Percentiles rank a stretch among this genome's conserved stretches.
Evolutionary conservation across 35 echinoderm and acorn worm genomes (phyloP).

Genomic region (Diadema setosum): DNA sequence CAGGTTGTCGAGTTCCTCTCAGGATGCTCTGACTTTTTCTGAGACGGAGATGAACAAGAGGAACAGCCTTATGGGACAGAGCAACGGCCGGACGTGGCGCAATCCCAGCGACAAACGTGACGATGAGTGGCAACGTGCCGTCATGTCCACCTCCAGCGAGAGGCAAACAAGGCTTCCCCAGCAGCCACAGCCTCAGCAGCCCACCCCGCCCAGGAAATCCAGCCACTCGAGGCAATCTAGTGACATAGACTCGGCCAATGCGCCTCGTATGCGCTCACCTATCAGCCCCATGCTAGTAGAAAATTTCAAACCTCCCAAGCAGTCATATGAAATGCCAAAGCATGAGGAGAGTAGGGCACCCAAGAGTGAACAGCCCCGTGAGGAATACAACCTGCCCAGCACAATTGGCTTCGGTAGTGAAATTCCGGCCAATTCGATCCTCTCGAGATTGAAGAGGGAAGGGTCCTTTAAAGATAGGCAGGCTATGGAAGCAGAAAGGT

Average conservation of each 20-base stretch:
- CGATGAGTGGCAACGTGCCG: neutral
- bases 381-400: neutral
- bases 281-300: neutral
- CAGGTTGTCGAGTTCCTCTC: neutral
- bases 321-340: neutral
- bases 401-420: neutral
- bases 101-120: neutral
- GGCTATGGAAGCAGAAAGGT: neutral
- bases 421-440: neutral
- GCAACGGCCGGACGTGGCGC: neutral
- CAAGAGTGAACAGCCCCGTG: neutral
- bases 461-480: neutral
- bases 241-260: neutral
- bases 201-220: neutral
- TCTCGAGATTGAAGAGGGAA: neutral
- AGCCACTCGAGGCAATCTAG: conserved; percentile 12
- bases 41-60: neutral
- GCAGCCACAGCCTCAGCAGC: neutral
- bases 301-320: neutral
- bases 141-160: neutral
- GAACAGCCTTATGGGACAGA: neutral
- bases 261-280: neutral
- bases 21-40: neutral
- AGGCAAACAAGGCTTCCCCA: neutral
- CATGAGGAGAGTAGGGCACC: neutral